Base-by-base conservation (phyloP, 2,797 vertebrate genomes). In the Spinus olivaceus region DNA sequence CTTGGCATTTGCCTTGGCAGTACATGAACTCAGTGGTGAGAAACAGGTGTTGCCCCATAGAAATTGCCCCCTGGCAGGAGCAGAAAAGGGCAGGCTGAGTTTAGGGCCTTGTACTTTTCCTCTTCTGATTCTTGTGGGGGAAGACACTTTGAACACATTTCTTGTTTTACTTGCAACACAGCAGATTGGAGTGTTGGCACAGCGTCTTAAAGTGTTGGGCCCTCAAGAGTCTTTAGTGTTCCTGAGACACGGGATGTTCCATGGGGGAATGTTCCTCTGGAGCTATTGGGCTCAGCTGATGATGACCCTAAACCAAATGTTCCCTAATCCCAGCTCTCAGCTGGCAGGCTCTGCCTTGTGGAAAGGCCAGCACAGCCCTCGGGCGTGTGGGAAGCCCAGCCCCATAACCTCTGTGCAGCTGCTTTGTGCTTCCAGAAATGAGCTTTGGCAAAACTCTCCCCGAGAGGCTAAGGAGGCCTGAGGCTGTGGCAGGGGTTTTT, bases 301-400 rank as follows among this genome's bases (percentile, higher is more conserved):
- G 70, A 54, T 74, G 87, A 93, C 84, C 90, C 20, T 87, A 74
- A 92, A 25, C 28, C 72, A 73, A 81, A 74, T 61, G 70, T 76
- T 77, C 37, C 53, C 78, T n/a, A 50, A 12, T 42, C 3, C 28
- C 57, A 25, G 53, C 84, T 92, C 46, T 85, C 78, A 82, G 35
- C 10, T 41, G 80, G 90, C 64, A 82, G 81, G 63, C 61, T 78
- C 85, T 84, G 93, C 95, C 95, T 73, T 59, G 88, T 92, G 95
- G 84, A 86, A 57, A 61, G 96, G 73, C 83, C 27, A 22, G 32
- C 91, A 39, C 71, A 81, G 93, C 49, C 60, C 90, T 3, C 49
- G 39, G 71, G 47, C 20, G 46, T 19, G 41, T 8, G 50, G 13
- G 54, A n/a, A 41, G 69, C 41, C 22, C 51, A 33, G 69, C 20